Conservation (phyloP, 2,888 invertebrate species). For the Standfussiana lucernea region DNA sequence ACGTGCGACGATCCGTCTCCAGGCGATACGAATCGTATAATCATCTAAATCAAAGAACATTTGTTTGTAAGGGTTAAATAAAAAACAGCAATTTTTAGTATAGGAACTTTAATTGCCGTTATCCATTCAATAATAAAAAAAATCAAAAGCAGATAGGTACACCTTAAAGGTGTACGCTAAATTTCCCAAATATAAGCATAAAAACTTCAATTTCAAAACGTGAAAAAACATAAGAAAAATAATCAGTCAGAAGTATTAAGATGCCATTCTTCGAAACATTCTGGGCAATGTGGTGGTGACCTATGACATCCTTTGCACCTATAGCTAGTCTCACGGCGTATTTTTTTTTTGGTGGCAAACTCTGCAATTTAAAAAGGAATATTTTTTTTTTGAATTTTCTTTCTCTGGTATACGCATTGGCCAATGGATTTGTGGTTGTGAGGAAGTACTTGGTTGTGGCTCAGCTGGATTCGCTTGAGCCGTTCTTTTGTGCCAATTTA, state of each 20-base stretch:
- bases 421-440: not conserved
- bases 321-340: constrained; percentile 12
- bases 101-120: not conserved
- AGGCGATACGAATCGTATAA: not conserved
- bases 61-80: not conserved
- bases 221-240: not conserved
- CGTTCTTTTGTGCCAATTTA: not conserved
- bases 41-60: not conserved
- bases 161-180: too few species aligned
- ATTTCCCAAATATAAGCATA: not conserved
- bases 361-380: not conserved
- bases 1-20: not conserved
- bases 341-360: not conserved
- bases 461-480: not conserved
- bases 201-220: not conserved
- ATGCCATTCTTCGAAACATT: constrained; percentile 10
- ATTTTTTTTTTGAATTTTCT: not conserved
- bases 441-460: not conserved
- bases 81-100: not conserved
- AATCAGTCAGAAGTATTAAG: not conserved
- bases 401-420: not conserved
- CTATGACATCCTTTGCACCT: not conserved
- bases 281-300: not conserved
- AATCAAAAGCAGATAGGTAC: not conserved
- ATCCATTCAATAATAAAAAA: not conserved